A percentile compares a stretch with the other conserved stretches of the same genome.
Conservation (phyloP, 2,113 vertebrate genomes). For the Ancistrus triradiatus region DNA sequence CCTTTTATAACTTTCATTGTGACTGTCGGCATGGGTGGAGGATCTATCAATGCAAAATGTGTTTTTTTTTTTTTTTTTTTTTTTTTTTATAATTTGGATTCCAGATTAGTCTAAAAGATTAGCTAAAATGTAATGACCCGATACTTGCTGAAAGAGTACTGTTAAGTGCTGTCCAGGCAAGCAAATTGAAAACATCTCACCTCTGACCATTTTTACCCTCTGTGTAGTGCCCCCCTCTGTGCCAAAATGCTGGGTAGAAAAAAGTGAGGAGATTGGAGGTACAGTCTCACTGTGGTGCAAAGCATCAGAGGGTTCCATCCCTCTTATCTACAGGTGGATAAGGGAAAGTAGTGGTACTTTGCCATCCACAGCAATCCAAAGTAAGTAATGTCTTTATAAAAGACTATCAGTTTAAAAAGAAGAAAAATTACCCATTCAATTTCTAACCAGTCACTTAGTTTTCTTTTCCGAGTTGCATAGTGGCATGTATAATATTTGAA, state of each 20-base stretch:
- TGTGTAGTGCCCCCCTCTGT: constrained; percentile 68
- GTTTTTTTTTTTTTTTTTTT: neutral
- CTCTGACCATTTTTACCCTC: constrained; percentile 10
- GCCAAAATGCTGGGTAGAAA: constrained; percentile 80
- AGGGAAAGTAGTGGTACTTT: constrained; percentile 63
- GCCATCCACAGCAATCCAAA: constrained; percentile 50
- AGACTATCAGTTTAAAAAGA: neutral
- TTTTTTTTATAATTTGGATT: too few species aligned
- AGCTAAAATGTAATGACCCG: too few species aligned
- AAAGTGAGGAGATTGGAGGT: constrained; percentile 64
- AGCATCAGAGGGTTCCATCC: constrained; percentile 64
- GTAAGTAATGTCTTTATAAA: constrained; percentile 41
- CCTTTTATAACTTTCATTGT: neutral
- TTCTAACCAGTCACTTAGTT: too few species aligned
- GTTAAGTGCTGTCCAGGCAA: too few species aligned
- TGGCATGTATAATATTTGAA: too few species aligned
- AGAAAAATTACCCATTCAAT: too few species aligned
- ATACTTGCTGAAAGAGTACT: too few species aligned
- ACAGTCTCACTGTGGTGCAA: constrained; percentile 73
- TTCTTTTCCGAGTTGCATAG: too few species aligned
- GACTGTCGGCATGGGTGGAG: neutral
- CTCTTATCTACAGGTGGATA: constrained; percentile 77
- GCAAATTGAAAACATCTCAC: neutral
- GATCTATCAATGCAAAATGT: neutral
- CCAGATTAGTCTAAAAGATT: too few species aligned